Base-by-base conservation (phyloP, 2,888 invertebrate species). In the Gastrophysa polygoni region DNA sequence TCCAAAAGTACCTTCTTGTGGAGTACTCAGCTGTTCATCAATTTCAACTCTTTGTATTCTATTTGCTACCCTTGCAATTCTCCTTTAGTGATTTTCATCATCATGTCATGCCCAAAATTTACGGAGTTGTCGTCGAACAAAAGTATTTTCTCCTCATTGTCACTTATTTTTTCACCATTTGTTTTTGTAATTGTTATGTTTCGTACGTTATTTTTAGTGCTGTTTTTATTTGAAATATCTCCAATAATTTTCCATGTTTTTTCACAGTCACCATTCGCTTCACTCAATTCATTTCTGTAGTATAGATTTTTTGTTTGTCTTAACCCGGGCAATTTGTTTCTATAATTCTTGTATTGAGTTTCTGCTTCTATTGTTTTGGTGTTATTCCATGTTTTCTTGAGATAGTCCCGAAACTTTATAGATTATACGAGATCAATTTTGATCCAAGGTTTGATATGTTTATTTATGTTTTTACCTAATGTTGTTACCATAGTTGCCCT, bases 371-470 rank as follows among this genome's bases (percentile, higher is more conserved):
- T 24, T 49, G 28, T 49, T 49, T 49, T 49, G 28, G 49, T 28
- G 28, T 49, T 1, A 20, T 24, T 49, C 28, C 49, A 49, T 10
- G 24, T 2, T 49, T 49, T 28, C 28, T 49, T 14, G 28, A 49
- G 49, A 49, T 28, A n/a, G 28, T 28, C 28, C 1, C 28, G 28
- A 10, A 3, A n/a, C 11, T 49, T 28, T 29, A 49, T 28, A 49
- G 49, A 49, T 14, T 49, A 4, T 8, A 28, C n/a, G n/a, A 49
- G 28, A 16, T n/a, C 1, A 20, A 8, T 50, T 11, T 28, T 49
- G 3, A 49, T 48, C 49, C 49, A 49, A 28, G 28, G 49, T 49
- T 49, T 49, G 24, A 49, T 49, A 49, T 49, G 49, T 49, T 29
- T 49, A 5, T 49, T 24, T 17, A 10, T 49, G 24, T 24, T 49